Evolutionary conservation across 2,888 invertebrate species (phyloP), one percentile per base, ranked within the genome.

Genomic region (Drosophila helvetica): DNA sequence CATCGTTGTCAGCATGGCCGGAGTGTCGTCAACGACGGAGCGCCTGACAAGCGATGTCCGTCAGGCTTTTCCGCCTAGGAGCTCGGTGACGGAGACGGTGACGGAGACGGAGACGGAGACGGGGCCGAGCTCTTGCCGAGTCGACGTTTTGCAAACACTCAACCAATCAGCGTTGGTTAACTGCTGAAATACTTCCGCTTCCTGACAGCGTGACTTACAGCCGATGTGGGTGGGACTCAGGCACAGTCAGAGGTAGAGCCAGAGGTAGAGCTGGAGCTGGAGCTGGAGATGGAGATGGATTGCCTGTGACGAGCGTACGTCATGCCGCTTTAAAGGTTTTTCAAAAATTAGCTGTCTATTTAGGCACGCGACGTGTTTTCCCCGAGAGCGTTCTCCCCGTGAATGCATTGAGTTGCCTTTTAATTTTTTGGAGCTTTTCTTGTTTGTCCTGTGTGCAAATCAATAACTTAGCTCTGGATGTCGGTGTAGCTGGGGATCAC

Each of bases 141-240:
- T 74, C 73, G 68, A 67, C 74, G 72, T 83, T 77, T 78, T 53
- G 67, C 81, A 76, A 81, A 79, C 80, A 84, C 85, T 86, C 87
- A 84, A 85, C 86, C 85, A 85, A 87, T 85, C 85, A 85, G 76
- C 79, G 88, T 74, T 85, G 80, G 88, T 87, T 85, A 85, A 86
- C 88, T 80, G 75, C 73, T 83, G 83, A 85, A 85, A 85, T 85
- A 86, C 86, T 85, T 85, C 85, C 85, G 85, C 74, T 87, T 85
- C 78, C 86, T 73, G 86, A 71, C 78, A 75, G 50, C 65, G 69
- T 70, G 71, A 69, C 80, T 79, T 74, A 66, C 72, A 62, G 46
- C 27, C 38, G 38, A 19, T 52, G 56, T 51, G 25, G 47, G 38
- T 25, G 54, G 15, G 27, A 63, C 42, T 33, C 42, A 53, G 22